Evolutionary conservation across 2,888 invertebrate species (phyloP).

Genomic region (Timandra comae): DNA sequence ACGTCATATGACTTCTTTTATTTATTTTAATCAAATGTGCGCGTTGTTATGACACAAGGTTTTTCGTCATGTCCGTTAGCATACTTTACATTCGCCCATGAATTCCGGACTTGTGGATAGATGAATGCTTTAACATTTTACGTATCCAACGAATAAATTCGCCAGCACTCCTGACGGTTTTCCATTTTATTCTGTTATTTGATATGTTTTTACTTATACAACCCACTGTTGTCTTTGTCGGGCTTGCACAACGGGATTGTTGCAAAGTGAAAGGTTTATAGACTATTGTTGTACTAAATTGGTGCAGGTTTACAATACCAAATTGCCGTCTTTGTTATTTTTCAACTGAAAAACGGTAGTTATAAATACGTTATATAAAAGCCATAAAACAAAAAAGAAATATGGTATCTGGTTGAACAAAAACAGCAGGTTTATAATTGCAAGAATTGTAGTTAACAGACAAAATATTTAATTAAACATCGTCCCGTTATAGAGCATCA

Average conservation of each 20-base stretch:
- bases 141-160: constrained; percentile 70
- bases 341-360: background rate
- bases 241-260: constrained; percentile 34
- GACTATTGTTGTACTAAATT: constrained; percentile 18
- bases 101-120: constrained; percentile 63
- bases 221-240: constrained; percentile 34
- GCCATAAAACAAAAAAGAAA: too few species aligned
- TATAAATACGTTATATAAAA: background rate
- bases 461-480: too few species aligned
- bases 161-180: constrained; percentile 51
- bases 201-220: constrained; percentile 55
- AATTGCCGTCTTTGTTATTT: constrained; percentile 6
- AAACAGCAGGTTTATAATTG: too few species aligned
- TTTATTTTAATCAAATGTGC: constrained; percentile 71
- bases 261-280: constrained; percentile 30
- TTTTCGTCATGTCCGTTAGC: constrained; percentile 59
- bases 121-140: constrained; percentile 74
- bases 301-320: constrained; percentile 15
- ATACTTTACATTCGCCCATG: constrained; percentile 57
- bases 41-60: constrained; percentile 62
- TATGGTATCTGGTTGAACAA: too few species aligned
- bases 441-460: too few species aligned
- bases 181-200: constrained; percentile 61
- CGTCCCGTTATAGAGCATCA: constrained; percentile 12
- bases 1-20: constrained; percentile 55